Conservation (phyloP, 2,888 invertebrate species). For the Auanema freiburgensis region DNA sequence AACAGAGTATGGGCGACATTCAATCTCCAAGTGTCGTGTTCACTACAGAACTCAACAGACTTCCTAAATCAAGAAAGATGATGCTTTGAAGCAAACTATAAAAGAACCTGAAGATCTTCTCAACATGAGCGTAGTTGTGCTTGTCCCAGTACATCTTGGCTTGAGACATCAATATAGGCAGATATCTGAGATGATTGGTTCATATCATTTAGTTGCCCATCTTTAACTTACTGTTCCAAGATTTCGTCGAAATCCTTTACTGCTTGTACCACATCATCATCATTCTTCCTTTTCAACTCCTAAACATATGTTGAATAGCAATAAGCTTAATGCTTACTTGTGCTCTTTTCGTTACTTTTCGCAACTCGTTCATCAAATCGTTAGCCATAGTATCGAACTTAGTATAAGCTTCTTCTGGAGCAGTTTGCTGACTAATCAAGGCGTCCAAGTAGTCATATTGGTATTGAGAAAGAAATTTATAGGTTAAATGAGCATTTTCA, state of each 20-base stretch:
- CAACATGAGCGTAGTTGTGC: slow-evolving; percentile 88
- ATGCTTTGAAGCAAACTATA: not conserved
- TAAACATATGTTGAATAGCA: not conserved
- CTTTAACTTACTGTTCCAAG: slow-evolving; percentile 72
- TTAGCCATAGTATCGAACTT: slow-evolving; percentile 92
- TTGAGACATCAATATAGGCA: slow-evolving; percentile 98
- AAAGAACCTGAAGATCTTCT: slow-evolving; percentile 48
- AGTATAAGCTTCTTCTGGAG: slow-evolving; percentile 90
- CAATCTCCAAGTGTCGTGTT: slow-evolving; percentile 92
- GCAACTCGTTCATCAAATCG: slow-evolving; percentile 83
- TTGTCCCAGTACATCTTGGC: slow-evolving; percentile 96
- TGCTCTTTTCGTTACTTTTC: slow-evolving; percentile 86
- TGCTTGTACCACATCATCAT: slow-evolving; percentile 68
- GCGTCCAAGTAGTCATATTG: slow-evolving; percentile 85
- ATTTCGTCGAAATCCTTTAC: slow-evolving; percentile 88
- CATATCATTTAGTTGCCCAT: not conserved
- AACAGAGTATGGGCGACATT: slow-evolving; percentile 98
- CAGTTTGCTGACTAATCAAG: slow-evolving; percentile 92
- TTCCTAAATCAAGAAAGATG: slow-evolving; percentile 27
- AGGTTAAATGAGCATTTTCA: slow-evolving; percentile 22
- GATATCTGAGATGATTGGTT: slow-evolving; percentile 72
- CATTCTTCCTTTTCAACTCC: slow-evolving; percentile 2
- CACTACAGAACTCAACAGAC: slow-evolving; percentile 86
- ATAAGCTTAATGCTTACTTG: slow-evolving; percentile 8
- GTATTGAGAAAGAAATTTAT: slow-evolving; percentile 38